Percentiles rank a stretch among this genome's conserved stretches.
phyloP scores from a whole-genome alignment of 2,888 invertebrate genomes.

The Nycteola revayana region DNA sequence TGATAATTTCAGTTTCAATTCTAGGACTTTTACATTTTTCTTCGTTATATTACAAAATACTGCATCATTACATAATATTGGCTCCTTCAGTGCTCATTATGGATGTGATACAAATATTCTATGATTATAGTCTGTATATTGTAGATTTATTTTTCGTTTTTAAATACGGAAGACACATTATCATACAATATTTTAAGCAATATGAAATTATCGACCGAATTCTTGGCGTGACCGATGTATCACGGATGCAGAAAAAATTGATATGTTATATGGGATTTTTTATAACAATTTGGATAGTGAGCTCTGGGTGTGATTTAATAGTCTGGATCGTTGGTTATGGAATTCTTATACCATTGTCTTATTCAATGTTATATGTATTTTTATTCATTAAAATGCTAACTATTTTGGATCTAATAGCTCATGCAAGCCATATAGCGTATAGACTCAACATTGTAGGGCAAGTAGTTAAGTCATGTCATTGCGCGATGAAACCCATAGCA shows the following conservation, averaged over 20 bases:
- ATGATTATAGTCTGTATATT: slow-evolving; percentile 52
- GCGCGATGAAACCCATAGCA: slow-evolving; percentile 8
- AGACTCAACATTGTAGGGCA: slow-evolving; percentile 50
- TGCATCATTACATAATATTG: slow-evolving; percentile 32
- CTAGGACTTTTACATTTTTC: slow-evolving; percentile 38
- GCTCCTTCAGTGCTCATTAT: slow-evolving; percentile 50
- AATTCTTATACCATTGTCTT: slow-evolving; percentile 36
- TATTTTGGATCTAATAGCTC: slow-evolving; percentile 53
- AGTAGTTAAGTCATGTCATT: not conserved
- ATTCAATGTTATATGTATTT: slow-evolving; percentile 47
- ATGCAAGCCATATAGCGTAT: slow-evolving; percentile 52
- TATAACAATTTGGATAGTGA: slow-evolving; percentile 40
- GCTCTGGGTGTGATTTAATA: slow-evolving; percentile 43
- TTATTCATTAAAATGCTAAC: slow-evolving; percentile 60
- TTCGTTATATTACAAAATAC: slow-evolving; percentile 49
- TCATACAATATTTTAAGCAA: slow-evolving; percentile 50
- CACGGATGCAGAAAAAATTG: slow-evolving; percentile 38
- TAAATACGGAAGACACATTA: slow-evolving; percentile 51
- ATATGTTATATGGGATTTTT: slow-evolving; percentile 38
- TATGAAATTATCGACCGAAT: slow-evolving; percentile 52
- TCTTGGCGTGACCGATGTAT: slow-evolving; percentile 40
- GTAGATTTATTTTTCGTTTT: slow-evolving; percentile 55
- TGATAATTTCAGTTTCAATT: slow-evolving; percentile 21
- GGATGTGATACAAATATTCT: slow-evolving; percentile 51
- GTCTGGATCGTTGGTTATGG: slow-evolving; percentile 51